These are phyloP conservation scores for Brenthis daphne DNA, from an alignment of 2,888 invertebrate species.

Conservation along the genomic window DNA sequence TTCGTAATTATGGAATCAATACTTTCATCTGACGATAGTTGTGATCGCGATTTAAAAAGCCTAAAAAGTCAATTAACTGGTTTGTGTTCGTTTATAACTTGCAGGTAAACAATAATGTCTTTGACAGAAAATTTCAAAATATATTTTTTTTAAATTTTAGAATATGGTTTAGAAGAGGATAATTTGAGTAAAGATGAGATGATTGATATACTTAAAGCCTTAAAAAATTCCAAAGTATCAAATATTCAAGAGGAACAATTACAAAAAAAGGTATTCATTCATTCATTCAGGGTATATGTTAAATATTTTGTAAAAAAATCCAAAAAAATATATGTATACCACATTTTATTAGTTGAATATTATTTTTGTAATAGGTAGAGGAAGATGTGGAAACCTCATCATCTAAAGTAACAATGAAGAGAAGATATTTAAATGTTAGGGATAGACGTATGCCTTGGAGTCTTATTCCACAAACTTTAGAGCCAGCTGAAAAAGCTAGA, in stretches of 20 bases:
- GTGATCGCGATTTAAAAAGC: slow-evolving; percentile 67
- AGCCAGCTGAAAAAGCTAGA: slow-evolving; percentile 68
- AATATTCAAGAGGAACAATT: slow-evolving; percentile 60
- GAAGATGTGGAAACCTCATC: slow-evolving; percentile 42
- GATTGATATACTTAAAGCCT: slow-evolving; percentile 69
- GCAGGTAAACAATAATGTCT: background rate
- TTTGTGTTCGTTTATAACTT: slow-evolving; percentile 41
- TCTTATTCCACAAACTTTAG: slow-evolving; percentile 60
- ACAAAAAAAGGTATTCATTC: slow-evolving; percentile 49
- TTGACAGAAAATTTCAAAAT: background rate
- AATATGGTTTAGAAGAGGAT: slow-evolving; percentile 74
- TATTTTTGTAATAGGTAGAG: slow-evolving; percentile 48
- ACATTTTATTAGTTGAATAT: background rate
- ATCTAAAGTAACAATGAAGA: slow-evolving; percentile 59
- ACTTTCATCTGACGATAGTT: slow-evolving; percentile 69
- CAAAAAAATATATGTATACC: background rate
- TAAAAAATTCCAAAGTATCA: slow-evolving; percentile 70
- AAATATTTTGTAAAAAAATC: background rate
- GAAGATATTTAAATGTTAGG: slow-evolving; percentile 65
- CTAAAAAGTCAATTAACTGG: slow-evolving; percentile 71
- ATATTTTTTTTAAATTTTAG: slow-evolving; percentile 45
- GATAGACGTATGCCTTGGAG: slow-evolving; percentile 78
- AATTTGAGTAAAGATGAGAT: slow-evolving; percentile 75
- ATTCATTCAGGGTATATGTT: background rate
- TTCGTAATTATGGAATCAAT: slow-evolving; percentile 47